phyloP scores from a whole-genome alignment of 2,113 vertebrate genomes.

The Eidolon helvum region DNA sequence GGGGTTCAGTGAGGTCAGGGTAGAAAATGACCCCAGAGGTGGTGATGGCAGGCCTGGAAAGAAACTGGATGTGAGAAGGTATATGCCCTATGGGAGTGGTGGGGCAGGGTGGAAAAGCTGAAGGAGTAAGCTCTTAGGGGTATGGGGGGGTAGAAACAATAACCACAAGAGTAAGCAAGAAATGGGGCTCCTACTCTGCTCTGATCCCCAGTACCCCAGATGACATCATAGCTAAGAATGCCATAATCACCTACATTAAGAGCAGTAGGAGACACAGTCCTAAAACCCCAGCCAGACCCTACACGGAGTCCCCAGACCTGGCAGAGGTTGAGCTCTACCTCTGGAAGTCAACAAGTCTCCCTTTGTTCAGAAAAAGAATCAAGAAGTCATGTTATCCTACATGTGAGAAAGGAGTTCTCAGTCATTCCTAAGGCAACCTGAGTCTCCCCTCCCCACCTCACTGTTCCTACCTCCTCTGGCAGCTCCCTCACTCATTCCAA shows the following conservation, averaged over 20 bases:
- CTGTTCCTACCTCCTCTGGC: neutral
- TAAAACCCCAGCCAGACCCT: neutral
- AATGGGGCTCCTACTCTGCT: neutral
- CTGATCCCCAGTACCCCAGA: rapidly evolving
- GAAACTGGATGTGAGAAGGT: neutral
- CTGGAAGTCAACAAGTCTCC: neutral
- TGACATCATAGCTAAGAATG: neutral
- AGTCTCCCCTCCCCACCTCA: neutral
- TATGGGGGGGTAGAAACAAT: neutral
- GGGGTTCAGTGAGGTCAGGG: neutral
- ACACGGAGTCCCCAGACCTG: neutral
- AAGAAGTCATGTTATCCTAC: neutral
- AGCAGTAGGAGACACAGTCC: too few species aligned
- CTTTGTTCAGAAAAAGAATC: neutral
- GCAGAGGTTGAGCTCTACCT: too few species aligned
- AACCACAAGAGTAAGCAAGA: neutral
- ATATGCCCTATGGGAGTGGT: neutral
- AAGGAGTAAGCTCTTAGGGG: neutral
- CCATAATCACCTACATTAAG: neutral
- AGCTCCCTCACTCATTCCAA: neutral
- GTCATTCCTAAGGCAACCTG: neutral
- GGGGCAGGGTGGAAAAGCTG: neutral
- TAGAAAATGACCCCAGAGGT: neutral
- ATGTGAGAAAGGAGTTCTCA: rapidly evolving
- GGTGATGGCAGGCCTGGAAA: neutral